Base-by-base conservation (phyloP, 2,888 invertebrate genomes). In the Athalia rosae region DNA sequence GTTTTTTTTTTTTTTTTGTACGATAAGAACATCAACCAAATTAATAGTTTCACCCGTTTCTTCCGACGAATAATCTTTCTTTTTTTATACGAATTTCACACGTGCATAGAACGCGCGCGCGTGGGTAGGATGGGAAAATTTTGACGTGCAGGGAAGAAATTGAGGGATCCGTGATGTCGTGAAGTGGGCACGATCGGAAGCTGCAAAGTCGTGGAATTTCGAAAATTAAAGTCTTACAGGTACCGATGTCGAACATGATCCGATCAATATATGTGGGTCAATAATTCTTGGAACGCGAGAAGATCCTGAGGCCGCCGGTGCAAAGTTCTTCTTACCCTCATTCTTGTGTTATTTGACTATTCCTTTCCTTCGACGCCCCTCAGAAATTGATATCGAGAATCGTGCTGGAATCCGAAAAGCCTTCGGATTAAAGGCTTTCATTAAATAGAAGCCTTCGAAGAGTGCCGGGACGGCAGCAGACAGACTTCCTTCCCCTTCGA, bases 311-410 rank as follows among this genome's bases (percentile, higher is more conserved):
- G 58, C 45, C 50, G 56, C 71, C 28, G 28, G 28, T 28, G 28
- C 28, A 1, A 28, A 28, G 58, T 58, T 58, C 58, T 58, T 71
- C 74, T 8, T 47, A 59, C 59, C 74, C 73, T 74, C 74, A 74
- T 74, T 74, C 74, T 74, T 74, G 61, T 47, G 74, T 74, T 74
- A 74, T 74, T 74, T 74, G 74, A 74, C 74, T 74, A 74, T 74
- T 74, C 74, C 74, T 74, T 61, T 62, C 11, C 74, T 62, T 48
- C 61, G 61, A 48, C 61, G 74, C 76, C 79, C 58, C 76, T 76
- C 74, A 77, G 77, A 79, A 80, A 80, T 80, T 79, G 80, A 79
- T 82, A 82, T 79, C 78, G 80, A 78, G 76, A 82, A 82, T 79
- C 66, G 53, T 43, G 47, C 53, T 9, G 56, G 76, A 76, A 81